A percentile compares a stretch with the other conserved stretches of the same genome.
Evolutionary conservation across 2,888 invertebrate species (phyloP).

Genomic region (Linnaemya tessellans): DNA sequence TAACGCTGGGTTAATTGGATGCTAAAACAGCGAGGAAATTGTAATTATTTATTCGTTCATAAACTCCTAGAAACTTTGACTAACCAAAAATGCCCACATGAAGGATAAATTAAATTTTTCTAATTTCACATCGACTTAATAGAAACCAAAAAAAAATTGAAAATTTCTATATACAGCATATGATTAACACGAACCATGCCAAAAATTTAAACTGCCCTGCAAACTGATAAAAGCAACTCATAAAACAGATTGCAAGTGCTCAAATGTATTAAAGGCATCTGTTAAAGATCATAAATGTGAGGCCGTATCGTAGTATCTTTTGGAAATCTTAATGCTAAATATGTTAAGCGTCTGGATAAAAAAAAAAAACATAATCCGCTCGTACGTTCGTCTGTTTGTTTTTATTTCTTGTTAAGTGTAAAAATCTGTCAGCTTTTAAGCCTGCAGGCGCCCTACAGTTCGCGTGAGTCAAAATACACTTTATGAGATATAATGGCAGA

Average conservation of each 20-base stretch:
- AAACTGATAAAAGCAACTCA: background rate
- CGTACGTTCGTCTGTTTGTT: background rate
- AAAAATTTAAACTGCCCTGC: background rate
- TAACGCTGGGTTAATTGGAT: no score
- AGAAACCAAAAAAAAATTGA: background rate
- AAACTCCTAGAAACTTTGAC: no score
- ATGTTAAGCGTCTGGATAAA: background rate
- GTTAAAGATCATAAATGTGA: slow-evolving; percentile 43
- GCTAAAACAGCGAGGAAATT: no score
- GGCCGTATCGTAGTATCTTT: slow-evolving; percentile 37
- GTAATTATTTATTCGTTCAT: no score
- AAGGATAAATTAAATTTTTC: background rate
- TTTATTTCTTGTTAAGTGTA: background rate
- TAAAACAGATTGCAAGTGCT: background rate
- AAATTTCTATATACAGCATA: background rate
- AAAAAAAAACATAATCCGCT: background rate
- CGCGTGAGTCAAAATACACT: background rate
- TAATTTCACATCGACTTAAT: slow-evolving; percentile 10
- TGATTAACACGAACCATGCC: background rate
- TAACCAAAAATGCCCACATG: background rate
- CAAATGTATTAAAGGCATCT: slow-evolving; percentile 18
- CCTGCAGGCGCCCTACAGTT: background rate
- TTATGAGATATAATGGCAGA: no score
- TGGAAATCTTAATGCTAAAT: background rate
- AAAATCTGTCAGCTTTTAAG: background rate